Evolutionary conservation across 2,113 vertebrate species (phyloP), one percentile per base, ranked within the genome.

Genomic region (Hyperopisus bebe): DNA sequence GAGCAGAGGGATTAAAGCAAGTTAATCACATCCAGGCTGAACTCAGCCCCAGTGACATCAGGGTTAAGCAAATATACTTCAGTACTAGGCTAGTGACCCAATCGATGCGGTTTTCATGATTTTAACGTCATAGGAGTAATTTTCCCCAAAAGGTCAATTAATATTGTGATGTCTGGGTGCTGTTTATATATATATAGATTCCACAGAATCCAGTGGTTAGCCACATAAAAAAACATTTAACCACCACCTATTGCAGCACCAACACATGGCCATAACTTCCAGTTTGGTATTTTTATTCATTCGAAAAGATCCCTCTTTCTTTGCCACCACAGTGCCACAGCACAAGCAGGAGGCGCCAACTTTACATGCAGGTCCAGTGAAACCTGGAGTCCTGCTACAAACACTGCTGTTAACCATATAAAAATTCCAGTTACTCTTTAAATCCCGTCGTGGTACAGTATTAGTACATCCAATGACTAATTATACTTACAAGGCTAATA

Each of bases 141-240:
- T 80, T 80, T 19, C 74, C 74, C 35, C 74, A 80, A 80, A 80
- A 80, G 31, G 74, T 80, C 31, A 80, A 80, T 80, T 80, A 80
- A 80, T 39, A 80, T 19, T 80, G 35, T 39, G 10, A 39, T 80
- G 74, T 80, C 74, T 80, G 74, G 74, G 74, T 80, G 74, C 35
- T 19, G 35, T 42, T 80, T 80, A 80, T 39, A 80, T 39, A 39
- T 31, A 42, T 35, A 42, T 42, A 77, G 13, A 42, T 77, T 35
- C 35, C 74, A 77, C 31, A 8, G 35, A 80, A 80, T 80, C 74
- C 74, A 39, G 74, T 80, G 74, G 74, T 42, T 42, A 80, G 35
- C 74, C 74, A 39, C 74, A 80, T 19, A 42, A 80, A 19, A 42
- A 77, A 77, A 42, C 31, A 19, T 80, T 19, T 42, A 80, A 39